These are phyloP conservation scores for Formica aserva DNA, from an alignment of 2,888 invertebrate genomes.

Conservation along the genomic window DNA sequence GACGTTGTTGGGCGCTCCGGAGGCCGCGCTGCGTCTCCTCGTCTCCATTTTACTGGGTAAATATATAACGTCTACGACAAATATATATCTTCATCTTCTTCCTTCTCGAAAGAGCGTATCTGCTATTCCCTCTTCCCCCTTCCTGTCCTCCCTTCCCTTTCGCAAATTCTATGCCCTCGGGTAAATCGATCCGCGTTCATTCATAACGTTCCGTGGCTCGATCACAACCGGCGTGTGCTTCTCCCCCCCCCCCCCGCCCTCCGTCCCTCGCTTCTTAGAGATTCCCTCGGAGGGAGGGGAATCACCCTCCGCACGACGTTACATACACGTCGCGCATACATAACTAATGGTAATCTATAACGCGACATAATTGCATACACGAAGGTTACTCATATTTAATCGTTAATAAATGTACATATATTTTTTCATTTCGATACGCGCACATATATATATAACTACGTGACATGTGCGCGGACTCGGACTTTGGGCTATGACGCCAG, in stretches of 20 bases:
- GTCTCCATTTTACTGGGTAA: slow-evolving; percentile 89
- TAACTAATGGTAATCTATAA: not conserved
- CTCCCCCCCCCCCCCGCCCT: not conserved
- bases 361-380: not conserved
- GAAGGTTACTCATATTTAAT: slow-evolving; percentile 26
- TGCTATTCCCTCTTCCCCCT: not conserved
- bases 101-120: not conserved
- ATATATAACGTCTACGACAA: not conserved
- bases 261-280: not conserved
- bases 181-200: slow-evolving; percentile 35
- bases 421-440: not conserved
- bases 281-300: not conserved
- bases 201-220: slow-evolving; percentile 24
- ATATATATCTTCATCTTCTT: not conserved
- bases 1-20: slow-evolving; percentile 87
- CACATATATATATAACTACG: not conserved
- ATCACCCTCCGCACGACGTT: not conserved
- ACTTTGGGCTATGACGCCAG: not conserved
- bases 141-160: not conserved
- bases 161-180: not conserved
- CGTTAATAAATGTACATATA: not conserved
- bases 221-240: slow-evolving; percentile 4
- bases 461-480: not conserved
- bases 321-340: not conserved
- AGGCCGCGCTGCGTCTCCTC: slow-evolving; percentile 89